These are phyloP conservation scores for Limulus polyphemus DNA, from an alignment of 2,888 invertebrate genomes.

Conservation along the genomic window DNA sequence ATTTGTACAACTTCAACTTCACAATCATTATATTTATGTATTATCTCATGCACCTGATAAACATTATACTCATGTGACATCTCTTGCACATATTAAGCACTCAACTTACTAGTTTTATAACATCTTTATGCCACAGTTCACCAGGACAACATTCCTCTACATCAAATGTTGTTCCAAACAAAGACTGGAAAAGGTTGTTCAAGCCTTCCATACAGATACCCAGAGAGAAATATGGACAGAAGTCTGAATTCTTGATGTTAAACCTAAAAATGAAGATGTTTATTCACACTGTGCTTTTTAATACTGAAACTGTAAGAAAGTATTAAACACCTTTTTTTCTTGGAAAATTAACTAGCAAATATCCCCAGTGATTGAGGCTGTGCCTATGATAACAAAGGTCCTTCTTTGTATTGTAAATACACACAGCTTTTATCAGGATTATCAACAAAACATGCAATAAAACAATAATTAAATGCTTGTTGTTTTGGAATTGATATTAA, in stretches of 20 bases:
- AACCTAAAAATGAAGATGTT: constrained; percentile 8
- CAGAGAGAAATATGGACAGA: constrained; percentile 70
- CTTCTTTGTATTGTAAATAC: no score
- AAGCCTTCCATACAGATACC: constrained; percentile 95
- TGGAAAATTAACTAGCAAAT: neutral
- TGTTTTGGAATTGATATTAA: no score
- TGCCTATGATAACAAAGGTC: no score
- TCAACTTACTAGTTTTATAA: constrained; percentile 60
- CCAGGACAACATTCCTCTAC: constrained; percentile 57
- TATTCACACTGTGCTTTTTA: no score
- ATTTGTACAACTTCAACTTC: no score
- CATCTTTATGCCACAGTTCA: constrained; percentile 76
- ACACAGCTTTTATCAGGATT: no score
- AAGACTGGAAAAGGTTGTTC: constrained; percentile 65
- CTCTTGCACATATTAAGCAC: neutral
- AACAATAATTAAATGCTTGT: no score
- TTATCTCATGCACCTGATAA: no score
- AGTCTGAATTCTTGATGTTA: constrained; percentile 19
- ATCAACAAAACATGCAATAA: no score
- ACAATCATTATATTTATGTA: no score
- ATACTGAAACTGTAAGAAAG: neutral
- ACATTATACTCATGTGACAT: no score
- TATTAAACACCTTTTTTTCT: neutral
- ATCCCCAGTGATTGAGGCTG: no score
- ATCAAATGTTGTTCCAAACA: constrained; percentile 68